These are phyloP conservation scores for Eriocheir sinensis DNA, from an alignment of 1,140 invertebrate species.

Conservation along the genomic window DNA sequence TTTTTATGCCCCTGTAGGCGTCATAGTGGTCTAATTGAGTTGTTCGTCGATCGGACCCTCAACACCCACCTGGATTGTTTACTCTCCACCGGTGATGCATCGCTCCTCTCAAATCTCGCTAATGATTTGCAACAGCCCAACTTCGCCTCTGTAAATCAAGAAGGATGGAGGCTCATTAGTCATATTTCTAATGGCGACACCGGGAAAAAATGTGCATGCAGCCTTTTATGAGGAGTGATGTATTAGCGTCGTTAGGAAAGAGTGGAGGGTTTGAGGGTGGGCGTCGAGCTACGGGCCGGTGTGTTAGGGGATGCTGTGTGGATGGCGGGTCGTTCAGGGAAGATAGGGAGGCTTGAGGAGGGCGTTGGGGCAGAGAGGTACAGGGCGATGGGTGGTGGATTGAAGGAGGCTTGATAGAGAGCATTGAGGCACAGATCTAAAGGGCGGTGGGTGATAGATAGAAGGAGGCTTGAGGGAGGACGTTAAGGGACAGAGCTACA, in stretches of 20 bases:
- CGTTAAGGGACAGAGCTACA: too few species aligned
- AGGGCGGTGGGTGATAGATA: too few species aligned
- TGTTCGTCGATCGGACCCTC: neutral
- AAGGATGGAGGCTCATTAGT: neutral
- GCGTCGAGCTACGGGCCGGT: too few species aligned
- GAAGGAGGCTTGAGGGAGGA: too few species aligned
- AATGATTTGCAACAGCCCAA: constrained; percentile 2
- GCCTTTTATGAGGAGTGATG: neutral
- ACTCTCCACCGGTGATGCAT: neutral
- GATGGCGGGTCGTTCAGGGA: neutral
- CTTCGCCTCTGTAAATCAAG: neutral
- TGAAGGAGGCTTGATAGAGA: too few species aligned
- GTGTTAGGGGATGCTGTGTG: too few species aligned
- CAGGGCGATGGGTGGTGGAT: neutral
- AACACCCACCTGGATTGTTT: neutral
- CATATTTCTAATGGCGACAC: constrained; percentile 2
- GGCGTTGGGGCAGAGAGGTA: neutral
- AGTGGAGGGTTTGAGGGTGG: neutral
- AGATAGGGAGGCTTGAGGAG: neutral
- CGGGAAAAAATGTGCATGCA: neutral
- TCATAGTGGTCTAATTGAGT: constrained; percentile 1
- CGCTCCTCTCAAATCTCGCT: neutral
- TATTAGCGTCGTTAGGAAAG: neutral
- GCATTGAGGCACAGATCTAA: too few species aligned
- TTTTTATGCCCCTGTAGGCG: neutral